Percentiles rank a stretch among this genome's conserved stretches.
Conservation (phyloP, 2,888 invertebrate species). For the Xylota segnis region DNA sequence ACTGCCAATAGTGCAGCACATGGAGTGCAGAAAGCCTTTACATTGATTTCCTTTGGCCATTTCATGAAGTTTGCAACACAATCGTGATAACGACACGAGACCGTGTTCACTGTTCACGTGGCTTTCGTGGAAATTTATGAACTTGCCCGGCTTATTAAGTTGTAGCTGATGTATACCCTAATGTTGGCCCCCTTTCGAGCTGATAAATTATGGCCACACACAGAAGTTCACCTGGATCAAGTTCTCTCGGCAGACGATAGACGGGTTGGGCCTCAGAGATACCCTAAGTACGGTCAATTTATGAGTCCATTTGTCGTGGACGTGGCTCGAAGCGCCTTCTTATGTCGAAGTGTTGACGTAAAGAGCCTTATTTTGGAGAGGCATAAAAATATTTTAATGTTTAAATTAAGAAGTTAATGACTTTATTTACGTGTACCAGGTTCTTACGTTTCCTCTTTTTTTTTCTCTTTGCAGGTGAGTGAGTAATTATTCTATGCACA, state of each 20-base stretch:
- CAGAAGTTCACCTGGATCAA: constrained; percentile 7
- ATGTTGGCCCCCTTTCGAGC: background rate
- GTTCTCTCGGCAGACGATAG: background rate
- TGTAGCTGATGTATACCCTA: background rate
- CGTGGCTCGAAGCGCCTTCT: constrained; percentile 16
- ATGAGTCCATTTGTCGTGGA: constrained; percentile 6
- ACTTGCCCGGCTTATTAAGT: background rate
- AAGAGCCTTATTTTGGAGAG: background rate
- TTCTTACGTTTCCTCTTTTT: constrained; percentile 12
- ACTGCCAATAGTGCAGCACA: background rate
- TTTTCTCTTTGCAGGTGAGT: constrained; percentile 61
- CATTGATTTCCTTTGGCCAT: background rate
- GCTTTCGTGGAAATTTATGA: constrained; percentile 23
- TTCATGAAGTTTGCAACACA: background rate
- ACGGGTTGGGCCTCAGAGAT: background rate
- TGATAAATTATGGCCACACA: constrained; percentile 25
- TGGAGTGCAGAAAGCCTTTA: constrained; percentile 17
- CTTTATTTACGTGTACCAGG: constrained; percentile 3
- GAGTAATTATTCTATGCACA: constrained; percentile 21
- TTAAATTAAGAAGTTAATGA: constrained; percentile 14
- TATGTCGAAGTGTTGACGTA: constrained; percentile 4
- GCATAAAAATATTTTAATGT: constrained; percentile 22
- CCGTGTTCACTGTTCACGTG: background rate
- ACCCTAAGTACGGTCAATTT: constrained; percentile 13
- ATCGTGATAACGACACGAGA: constrained; percentile 9